Percentiles rank a stretch among this genome's conserved stretches.
These are phyloP conservation scores for Ypsolopha sequella DNA, from an alignment of 2,888 invertebrate genomes.

Conservation along the genomic window DNA sequence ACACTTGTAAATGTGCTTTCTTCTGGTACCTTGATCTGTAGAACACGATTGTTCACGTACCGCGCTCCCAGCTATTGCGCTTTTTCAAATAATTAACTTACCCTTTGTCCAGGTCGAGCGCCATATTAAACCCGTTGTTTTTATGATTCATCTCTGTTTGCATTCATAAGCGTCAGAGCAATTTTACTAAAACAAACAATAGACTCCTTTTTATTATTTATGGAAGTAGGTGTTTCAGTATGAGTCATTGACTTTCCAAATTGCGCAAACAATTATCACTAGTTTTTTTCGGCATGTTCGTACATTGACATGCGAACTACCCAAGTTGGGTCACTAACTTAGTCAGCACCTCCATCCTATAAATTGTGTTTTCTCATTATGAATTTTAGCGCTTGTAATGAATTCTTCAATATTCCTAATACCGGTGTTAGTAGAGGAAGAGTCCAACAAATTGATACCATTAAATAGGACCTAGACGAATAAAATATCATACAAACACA, in stretches of 20 bases:
- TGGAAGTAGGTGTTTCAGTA: neutral
- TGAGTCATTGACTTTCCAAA: neutral
- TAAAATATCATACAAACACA: too few species aligned
- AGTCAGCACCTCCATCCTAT: neutral
- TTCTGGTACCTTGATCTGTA: neutral
- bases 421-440: too few species aligned
- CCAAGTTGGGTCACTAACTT: neutral
- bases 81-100: constrained; percentile 1
- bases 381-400: neutral
- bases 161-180: neutral
- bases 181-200: neutral
- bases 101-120: neutral
- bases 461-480: too few species aligned
- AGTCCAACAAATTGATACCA: too few species aligned
- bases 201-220: neutral
- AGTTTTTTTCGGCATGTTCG: neutral
- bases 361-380: neutral
- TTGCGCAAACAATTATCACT: neutral
- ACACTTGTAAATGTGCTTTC: neutral
- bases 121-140: neutral
- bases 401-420: too few species aligned
- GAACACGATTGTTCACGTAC: too few species aligned
- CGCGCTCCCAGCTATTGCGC: too few species aligned
- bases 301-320: neutral
- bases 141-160: neutral